Percentiles rank a stretch among this genome's conserved stretches.
phyloP scores from a whole-genome alignment of 2,888 invertebrate genomes.

The Caenorhabditis afra region DNA sequence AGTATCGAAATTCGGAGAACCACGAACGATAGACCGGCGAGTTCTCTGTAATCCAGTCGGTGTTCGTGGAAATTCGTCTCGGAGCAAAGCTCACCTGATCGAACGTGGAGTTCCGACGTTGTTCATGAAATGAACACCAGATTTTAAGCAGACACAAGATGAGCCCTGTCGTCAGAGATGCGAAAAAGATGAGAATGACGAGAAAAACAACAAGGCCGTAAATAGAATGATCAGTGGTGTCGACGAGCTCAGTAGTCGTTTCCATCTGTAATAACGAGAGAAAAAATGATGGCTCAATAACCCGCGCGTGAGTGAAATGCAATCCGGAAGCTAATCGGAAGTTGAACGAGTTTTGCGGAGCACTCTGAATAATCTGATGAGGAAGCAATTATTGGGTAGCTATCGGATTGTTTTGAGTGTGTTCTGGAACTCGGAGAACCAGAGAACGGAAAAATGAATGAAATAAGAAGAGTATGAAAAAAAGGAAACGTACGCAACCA shows the following conservation, averaged over 20 bases:
- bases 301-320: neutral
- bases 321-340: neutral
- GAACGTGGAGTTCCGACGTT: conserved; percentile 47
- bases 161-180: conserved; percentile 71
- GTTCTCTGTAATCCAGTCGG: conserved; percentile 33
- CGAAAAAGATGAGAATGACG: conserved; percentile 71
- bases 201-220: conserved; percentile 69
- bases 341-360: neutral
- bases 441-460: too few species aligned
- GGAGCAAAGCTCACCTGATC: conserved; percentile 32
- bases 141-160: conserved; percentile 72
- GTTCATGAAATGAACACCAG: conserved; percentile 69
- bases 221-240: conserved; percentile 62
- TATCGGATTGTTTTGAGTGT: too few species aligned
- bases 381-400: conserved; percentile 14
- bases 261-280: conserved; percentile 45
- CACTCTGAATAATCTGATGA: conserved; percentile 19
- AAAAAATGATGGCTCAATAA: neutral
- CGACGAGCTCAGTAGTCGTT: conserved; percentile 57
- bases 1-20: conserved; percentile 58
- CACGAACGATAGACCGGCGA: conserved; percentile 48
- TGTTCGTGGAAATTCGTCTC: neutral
- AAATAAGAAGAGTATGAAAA: neutral
- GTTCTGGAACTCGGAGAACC: too few species aligned
- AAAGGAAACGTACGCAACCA: neutral